Percentiles rank a stretch among this genome's conserved stretches.
phyloP scores from a whole-genome alignment of 2,113 vertebrate species.

The Ondatra zibethicus region DNA sequence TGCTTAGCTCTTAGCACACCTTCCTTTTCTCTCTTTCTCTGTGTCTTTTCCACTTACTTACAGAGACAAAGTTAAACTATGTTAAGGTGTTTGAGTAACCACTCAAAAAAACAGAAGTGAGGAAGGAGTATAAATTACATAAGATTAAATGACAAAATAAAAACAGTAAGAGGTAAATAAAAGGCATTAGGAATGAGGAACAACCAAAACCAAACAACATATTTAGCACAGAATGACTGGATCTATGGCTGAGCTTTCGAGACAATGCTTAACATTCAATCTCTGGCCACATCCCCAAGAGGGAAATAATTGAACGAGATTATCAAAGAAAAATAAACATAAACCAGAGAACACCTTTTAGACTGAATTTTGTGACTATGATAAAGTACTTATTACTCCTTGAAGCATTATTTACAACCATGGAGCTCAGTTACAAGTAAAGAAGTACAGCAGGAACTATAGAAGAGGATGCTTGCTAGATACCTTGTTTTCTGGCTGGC shows the following conservation, averaged over 20 bases:
- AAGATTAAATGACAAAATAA: neutral
- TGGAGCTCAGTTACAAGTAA: neutral
- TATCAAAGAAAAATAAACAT: neutral
- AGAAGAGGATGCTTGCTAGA: neutral
- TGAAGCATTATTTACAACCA: too few species aligned
- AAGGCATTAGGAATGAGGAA: neutral
- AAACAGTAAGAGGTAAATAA: neutral
- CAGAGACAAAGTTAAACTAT: neutral
- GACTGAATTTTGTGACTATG: neutral
- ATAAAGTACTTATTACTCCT: neutral
- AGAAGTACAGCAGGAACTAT: too few species aligned
- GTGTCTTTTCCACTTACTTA: neutral
- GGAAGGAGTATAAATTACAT: neutral
- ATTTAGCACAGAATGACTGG: neutral
- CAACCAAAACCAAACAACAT: neutral
- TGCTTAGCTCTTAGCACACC: neutral
- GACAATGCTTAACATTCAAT: too few species aligned
- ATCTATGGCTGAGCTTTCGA: too few species aligned
- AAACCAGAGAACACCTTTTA: neutral
- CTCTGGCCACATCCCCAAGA: neutral
- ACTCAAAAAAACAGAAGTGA: neutral
- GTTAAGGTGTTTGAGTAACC: neutral
- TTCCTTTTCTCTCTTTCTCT: neutral
- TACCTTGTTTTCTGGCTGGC: neutral
- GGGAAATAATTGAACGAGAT: neutral